Percentiles rank a stretch among this genome's conserved stretches.
Evolutionary conservation across 37 sponge, comb jelly and placozoan species (phyloP).

Genomic region (Spongilla lacustris): DNA sequence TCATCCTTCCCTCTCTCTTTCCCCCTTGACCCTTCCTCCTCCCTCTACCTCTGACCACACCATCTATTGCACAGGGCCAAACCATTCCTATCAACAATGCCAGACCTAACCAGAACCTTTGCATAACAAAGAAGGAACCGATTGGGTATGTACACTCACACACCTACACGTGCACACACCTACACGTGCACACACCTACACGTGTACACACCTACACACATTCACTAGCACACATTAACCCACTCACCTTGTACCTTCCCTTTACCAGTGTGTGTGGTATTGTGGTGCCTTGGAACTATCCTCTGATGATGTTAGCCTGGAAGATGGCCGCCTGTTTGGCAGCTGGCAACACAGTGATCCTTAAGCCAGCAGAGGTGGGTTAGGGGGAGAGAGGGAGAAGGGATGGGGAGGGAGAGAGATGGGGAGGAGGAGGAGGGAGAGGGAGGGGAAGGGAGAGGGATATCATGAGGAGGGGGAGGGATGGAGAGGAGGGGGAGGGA

Average conservation of each 20-base stretch:
- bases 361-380: conserved; percentile 91
- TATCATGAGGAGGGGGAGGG: neutral
- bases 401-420: neutral
- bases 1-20: neutral
- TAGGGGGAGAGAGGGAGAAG: neutral
- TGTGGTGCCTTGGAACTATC: conserved; percentile 96
- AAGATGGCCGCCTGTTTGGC: conserved; percentile 92
- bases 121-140: conserved; percentile 84
- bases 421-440: neutral
- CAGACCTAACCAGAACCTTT: conserved; percentile 87
- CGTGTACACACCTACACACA: neutral
- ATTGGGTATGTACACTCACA: conserved; percentile 63
- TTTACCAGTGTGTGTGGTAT: conserved; percentile 81
- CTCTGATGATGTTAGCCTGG: conserved; percentile 95
- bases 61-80: conserved; percentile 49
- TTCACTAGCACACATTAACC: neutral
- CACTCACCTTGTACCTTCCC: neutral
- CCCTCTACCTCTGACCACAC: neutral
- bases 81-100: conserved; percentile 95
- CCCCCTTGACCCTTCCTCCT: neutral
- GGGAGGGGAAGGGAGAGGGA: neutral
- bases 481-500: too few species aligned
- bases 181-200: neutral
- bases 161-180: neutral
- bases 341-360: conserved; percentile 91